phyloP scores from a whole-genome alignment of 2,113 vertebrate genomes.

The Malurus melanocephalus region DNA sequence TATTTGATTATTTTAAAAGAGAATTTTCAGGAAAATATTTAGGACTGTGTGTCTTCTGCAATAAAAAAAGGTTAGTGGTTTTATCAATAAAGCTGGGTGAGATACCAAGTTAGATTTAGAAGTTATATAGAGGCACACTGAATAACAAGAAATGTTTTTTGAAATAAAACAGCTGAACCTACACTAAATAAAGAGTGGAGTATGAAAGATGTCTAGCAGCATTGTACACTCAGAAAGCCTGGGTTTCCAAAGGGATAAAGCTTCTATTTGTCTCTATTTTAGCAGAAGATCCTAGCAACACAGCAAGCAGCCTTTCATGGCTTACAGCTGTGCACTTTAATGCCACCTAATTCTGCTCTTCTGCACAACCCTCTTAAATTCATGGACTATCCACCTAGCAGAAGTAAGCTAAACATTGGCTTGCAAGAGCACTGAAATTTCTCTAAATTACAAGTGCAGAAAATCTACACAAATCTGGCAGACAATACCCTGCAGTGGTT shows the following conservation, averaged over 20 bases:
- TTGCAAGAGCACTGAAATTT: background rate
- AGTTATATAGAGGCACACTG: background rate
- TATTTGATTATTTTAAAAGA: background rate
- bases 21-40: background rate
- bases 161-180: background rate
- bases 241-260: background rate
- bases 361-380: background rate
- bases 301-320: background rate
- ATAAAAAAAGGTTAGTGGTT: background rate
- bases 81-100: background rate
- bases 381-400: background rate
- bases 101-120: background rate
- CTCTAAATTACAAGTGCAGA: background rate
- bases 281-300: background rate
- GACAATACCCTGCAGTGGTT: background rate
- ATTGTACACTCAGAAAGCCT: background rate
- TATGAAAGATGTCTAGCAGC: background rate
- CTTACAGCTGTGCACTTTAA: background rate
- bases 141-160: background rate
- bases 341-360: background rate
- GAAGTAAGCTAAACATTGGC: background rate
- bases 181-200: background rate
- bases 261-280: background rate
- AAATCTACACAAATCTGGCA: background rate
- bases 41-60: background rate